Base-by-base conservation (phyloP, 92 coral and sea anemone species). In the Nematostella vectensis region DNA sequence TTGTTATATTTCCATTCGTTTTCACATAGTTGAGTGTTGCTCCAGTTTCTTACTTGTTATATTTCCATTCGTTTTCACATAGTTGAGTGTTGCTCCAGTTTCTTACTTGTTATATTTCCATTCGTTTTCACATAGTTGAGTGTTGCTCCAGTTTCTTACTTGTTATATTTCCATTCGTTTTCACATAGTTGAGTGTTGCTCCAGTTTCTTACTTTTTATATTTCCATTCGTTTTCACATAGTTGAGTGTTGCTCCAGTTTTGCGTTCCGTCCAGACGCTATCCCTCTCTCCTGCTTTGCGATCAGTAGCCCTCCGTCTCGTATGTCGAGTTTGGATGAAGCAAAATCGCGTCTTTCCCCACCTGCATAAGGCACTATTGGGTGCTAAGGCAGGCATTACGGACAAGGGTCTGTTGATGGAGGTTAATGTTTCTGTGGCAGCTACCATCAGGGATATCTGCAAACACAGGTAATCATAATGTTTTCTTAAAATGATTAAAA, bases 301-400 rank as follows among this genome's bases (percentile, higher is more conserved):
- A 61, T 80, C 95, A 0, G 15, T 91, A 16, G 57, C 95, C 1
- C 50, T 86, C 51, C 80, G 95, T 49, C 48, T 91, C 52, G 58
- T 85, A 59, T 82, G 81, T 68, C 85, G 78, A 48, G 66, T 91
- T 53, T 91, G 98, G 98, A 59, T 39, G 3, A 55, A 27, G n/a
- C 95, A 91, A 71, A 83, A 67, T 63, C 89, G 98, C 3, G 79
- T 91, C 15, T 91, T 81, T 45, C 88, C 87, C 1, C 89, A 91
- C 23, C 77, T 91, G 38, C 87, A 85, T 52, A 72, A 69, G 30
- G 70, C 77, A 33, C 83, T 91, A 4, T 61, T 65, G 9, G 63
- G 67, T 30, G 69, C 62, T 36, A 91, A 81, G 42, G 50, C 27
- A 18, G 78, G 65, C 28, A 52, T 81, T 30, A 58, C 63, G 0